phyloP scores from a whole-genome alignment of 2,888 invertebrate genomes.

The Protodeltote pygarga region DNA sequence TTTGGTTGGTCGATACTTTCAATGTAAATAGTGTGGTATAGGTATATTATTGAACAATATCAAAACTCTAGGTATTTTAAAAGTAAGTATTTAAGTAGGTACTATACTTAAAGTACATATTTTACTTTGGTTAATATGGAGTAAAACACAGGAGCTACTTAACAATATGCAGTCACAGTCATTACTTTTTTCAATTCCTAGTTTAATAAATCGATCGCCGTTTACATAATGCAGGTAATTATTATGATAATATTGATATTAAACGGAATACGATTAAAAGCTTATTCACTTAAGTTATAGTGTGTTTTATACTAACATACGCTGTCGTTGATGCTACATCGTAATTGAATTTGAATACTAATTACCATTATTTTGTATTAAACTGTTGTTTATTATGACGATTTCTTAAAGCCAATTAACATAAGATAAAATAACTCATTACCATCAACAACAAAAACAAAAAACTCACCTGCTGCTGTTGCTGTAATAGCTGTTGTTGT shows the following conservation, averaged over 20 bases:
- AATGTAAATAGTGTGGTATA: constrained; percentile 1
- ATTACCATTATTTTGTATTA: constrained; percentile 22
- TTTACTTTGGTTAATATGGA: no score
- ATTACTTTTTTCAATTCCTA: constrained; percentile 18
- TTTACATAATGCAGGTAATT: constrained; percentile 15
- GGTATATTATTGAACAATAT: constrained; percentile 5
- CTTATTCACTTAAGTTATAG: constrained; percentile 18
- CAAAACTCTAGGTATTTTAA: background rate
- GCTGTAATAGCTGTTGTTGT: constrained; percentile 91
- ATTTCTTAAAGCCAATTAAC: background rate
- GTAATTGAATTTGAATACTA: constrained; percentile 19
- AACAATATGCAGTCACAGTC: background rate
- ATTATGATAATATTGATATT: constrained; percentile 15
- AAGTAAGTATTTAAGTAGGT: background rate
- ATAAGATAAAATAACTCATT: no score
- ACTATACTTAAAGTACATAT: no score
- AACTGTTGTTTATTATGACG: constrained; percentile 2
- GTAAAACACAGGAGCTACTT: background rate
- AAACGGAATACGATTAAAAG: constrained; percentile 12
- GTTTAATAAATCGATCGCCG: constrained; percentile 22
- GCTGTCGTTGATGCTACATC: constrained; percentile 18
- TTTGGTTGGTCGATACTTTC: constrained; percentile 16
- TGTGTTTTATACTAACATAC: constrained; percentile 24
- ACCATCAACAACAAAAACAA: no score
- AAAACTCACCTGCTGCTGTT: constrained; percentile 89